phyloP scores from a whole-genome alignment of 2,888 invertebrate species.

The Dryomyza anilis region DNA sequence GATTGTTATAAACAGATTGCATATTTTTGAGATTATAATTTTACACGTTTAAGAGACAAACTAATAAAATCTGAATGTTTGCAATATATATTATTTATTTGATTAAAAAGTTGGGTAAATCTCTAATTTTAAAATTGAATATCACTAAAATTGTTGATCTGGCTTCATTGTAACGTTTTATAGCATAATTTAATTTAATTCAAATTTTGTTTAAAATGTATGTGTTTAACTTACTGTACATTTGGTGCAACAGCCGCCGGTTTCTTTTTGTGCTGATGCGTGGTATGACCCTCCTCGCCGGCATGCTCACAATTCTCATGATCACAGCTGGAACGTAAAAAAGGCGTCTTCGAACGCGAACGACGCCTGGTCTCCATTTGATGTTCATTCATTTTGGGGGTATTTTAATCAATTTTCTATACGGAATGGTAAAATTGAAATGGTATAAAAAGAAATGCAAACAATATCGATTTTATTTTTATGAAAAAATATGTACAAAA shows the following conservation, averaged over 20 bases:
- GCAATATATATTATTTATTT: too few species aligned
- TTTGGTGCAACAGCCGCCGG: conserved; percentile 41
- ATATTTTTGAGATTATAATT: too few species aligned
- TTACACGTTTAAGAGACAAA: too few species aligned
- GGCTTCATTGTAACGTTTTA: too few species aligned
- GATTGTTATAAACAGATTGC: too few species aligned
- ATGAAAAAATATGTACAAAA: neutral
- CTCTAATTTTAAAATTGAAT: too few species aligned
- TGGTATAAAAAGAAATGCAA: neutral
- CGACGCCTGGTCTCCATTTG: conserved; percentile 68
- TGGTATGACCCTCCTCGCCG: conserved; percentile 64
- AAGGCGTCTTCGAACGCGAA: conserved; percentile 74
- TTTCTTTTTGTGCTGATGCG: conserved; percentile 61
- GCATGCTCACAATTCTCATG: conserved; percentile 65
- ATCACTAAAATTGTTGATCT: too few species aligned
- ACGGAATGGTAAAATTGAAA: neutral
- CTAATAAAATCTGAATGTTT: too few species aligned
- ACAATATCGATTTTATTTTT: neutral
- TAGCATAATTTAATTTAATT: too few species aligned
- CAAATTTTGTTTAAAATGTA: too few species aligned
- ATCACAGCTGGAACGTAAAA: conserved; percentile 67
- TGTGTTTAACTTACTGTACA: conserved; percentile 52
- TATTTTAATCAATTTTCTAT: neutral
- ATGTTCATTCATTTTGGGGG: conserved; percentile 53
- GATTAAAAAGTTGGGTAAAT: too few species aligned